Evolutionary conservation across 1,140 invertebrate species (phyloP), one percentile per base, ranked within the genome.

Genomic region (Penaeus indicus): DNA sequence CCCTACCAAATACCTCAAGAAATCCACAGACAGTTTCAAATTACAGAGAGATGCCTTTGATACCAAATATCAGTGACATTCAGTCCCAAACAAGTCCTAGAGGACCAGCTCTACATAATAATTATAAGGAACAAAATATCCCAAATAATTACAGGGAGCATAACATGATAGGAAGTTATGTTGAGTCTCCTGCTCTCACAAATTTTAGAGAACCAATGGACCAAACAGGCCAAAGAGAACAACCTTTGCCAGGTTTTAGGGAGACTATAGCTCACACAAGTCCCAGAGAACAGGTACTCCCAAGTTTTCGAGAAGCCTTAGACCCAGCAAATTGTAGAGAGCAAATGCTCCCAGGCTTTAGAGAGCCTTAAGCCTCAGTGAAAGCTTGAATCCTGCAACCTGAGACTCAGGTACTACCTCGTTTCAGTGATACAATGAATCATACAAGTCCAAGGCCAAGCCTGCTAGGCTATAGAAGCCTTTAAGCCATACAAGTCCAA

Each of bases 121-220:
- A 60, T n/a, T 87, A 80, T 42, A 88, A 84, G 77, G 87, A 88
- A 25, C 87, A 88, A 67, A 38, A 69, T 78, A 25, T 78, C 10
- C 54, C 87, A 27, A 22, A 81, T 42, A 77, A 69, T 47, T 88
- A 88, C 87, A 75, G 82, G 63, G 87, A 82, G 25, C 72, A 84
- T 42, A 75, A 81, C 27, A 87, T 87, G 27, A 64, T 87, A 25
- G 67, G 62, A 38, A 87, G 38, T 25, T 87, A 87, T 54, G 54
- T 87, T 47, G 38, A 78, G 47, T 78, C 75, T 38, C 47, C 75
- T 27, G 75, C 47, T 27, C 75, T 78, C 1, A 54, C 54, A 54
- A 78, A 78, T 38, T 78, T n/a, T 47, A 25, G 75, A 78, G 75
- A 78, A 27, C 75, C n/a, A 78, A 47, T 27, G 27, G 75, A 78